Evolutionary conservation across 2,888 invertebrate genomes (phyloP), one percentile per base, ranked within the genome.

Genomic region (Arrhopalites spinosus): DNA sequence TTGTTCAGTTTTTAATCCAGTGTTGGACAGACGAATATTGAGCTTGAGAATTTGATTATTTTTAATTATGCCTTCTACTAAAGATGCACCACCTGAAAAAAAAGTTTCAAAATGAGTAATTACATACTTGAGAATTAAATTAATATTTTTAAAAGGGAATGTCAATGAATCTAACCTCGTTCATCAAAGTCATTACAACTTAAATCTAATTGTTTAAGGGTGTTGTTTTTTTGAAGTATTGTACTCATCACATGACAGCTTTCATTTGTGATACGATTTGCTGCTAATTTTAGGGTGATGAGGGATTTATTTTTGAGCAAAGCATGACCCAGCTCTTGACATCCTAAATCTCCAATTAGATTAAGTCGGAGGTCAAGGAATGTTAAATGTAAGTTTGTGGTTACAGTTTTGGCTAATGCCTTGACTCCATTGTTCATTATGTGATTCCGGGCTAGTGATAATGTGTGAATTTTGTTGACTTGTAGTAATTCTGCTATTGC

Each of bases 341-440:
- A 81, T 2, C 81, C 82, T 0, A 76, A 27, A 43, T 82, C 77
- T 13, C 77, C 73, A 43, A 83, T 79, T 7, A 63, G 73, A 73
- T 83, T 83, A 23, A 81, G 61, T 8, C 82, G 69, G 0, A 79
- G 56, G 56, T 81, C 81, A 15, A 83, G 45, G 27, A 73, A 47
- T 0, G 74, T 71, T 45, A 83, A 53, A 45, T 82, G 79, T 0
- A 25, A 20, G 50, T 82, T 81, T 63, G 67, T 67, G 8, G 77
- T 78, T 13, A 83, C 67, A 8, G 79, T 81, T 69, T 53, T 81
- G 7, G 82, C 81, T n/a, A 83, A n/a, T 1, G 82, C 81, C 77
- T 83, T 79, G 15, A 77, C 82, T 30, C 83, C 83, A 27, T 59
- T 69, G 67, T 78, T 79, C 30, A 75, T 74, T 45, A 83, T 83